Evolutionary conservation across 1,140 invertebrate genomes (phyloP).

Genomic region (Bombus confusus): DNA sequence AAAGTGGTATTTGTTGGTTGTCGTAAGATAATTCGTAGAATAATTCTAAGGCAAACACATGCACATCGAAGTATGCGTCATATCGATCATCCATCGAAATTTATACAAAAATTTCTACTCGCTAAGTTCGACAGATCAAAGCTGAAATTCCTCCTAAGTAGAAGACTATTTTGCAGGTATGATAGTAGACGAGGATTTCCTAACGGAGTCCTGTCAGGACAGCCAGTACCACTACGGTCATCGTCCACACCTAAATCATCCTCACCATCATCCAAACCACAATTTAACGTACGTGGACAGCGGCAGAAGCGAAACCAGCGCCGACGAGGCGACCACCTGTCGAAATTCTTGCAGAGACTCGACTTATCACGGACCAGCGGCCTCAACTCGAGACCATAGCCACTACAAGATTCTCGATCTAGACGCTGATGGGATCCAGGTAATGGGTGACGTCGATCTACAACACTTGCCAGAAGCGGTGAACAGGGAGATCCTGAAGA

Average conservation of each 20-base stretch:
- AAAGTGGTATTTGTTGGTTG: not conserved
- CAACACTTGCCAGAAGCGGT: conserved; percentile 71
- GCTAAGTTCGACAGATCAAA: not conserved
- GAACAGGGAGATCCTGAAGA: conserved; percentile 72
- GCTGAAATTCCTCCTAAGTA: conserved; percentile 29
- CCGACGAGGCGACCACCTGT: conserved; percentile 59
- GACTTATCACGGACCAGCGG: conserved; percentile 38
- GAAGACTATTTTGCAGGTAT: conserved; percentile 69
- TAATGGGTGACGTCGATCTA: conserved; percentile 67
- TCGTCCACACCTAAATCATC: conserved; percentile 47
- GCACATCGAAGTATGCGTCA: not conserved
- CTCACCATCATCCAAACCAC: conserved; percentile 50
- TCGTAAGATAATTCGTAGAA: not conserved
- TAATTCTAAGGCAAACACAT: not conserved
- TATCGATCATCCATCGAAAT: not conserved
- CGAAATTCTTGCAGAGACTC: conserved; percentile 53
- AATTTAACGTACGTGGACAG: conserved; percentile 63
- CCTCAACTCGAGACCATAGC: conserved; percentile 10
- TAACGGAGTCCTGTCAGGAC: conserved; percentile 35
- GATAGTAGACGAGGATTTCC: conserved; percentile 67
- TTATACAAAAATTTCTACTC: not conserved
- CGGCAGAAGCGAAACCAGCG: conserved; percentile 64
- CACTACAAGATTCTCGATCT: conserved; percentile 64
- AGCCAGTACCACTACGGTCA: conserved; percentile 38
- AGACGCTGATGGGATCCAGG: conserved; percentile 68